Percentiles rank a stretch among this genome's conserved stretches.
phyloP scores from a whole-genome alignment of 2,888 invertebrate genomes.

The Pristionchus entomophagus region DNA sequence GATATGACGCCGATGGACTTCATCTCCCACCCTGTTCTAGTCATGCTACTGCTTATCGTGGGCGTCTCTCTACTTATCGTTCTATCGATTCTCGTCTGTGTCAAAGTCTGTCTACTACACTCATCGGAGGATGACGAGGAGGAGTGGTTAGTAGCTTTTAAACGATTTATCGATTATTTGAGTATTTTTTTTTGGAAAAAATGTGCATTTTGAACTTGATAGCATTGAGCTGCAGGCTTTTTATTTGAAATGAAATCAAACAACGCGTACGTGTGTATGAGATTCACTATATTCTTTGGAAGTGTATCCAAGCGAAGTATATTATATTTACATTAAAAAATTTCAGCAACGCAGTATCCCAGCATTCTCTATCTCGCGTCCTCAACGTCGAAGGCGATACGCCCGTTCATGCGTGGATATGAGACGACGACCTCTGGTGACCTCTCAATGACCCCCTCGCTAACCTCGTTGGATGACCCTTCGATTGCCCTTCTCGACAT shows the following conservation, averaged over 20 bases:
- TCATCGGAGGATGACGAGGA: background rate
- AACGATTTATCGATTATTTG: background rate
- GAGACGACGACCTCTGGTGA: too few relatives aligned
- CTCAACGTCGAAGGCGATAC: background rate
- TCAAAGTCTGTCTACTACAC: background rate
- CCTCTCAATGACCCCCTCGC: too few relatives aligned
- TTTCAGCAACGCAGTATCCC: background rate
- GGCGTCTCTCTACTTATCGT: background rate
- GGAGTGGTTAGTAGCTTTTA: background rate
- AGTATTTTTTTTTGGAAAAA: too few relatives aligned
- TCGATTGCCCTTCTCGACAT: too few relatives aligned
- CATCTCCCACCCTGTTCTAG: background rate
- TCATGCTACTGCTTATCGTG: background rate
- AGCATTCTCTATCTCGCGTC: background rate
- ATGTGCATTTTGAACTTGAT: too few relatives aligned
- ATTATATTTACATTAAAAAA: too few relatives aligned
- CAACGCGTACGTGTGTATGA: too few relatives aligned
- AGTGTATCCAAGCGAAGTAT: too few relatives aligned
- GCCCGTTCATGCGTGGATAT: background rate
- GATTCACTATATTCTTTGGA: too few relatives aligned
- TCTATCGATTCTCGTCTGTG: background rate
- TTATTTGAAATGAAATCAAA: too few relatives aligned
- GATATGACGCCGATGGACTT: background rate
- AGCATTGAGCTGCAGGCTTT: too few relatives aligned
- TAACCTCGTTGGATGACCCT: too few relatives aligned